A percentile compares a stretch with the other conserved stretches of the same genome.
phyloP scores from a whole-genome alignment of 2,797 vertebrate species.

The Pantherophis alleghaniensis region DNA sequence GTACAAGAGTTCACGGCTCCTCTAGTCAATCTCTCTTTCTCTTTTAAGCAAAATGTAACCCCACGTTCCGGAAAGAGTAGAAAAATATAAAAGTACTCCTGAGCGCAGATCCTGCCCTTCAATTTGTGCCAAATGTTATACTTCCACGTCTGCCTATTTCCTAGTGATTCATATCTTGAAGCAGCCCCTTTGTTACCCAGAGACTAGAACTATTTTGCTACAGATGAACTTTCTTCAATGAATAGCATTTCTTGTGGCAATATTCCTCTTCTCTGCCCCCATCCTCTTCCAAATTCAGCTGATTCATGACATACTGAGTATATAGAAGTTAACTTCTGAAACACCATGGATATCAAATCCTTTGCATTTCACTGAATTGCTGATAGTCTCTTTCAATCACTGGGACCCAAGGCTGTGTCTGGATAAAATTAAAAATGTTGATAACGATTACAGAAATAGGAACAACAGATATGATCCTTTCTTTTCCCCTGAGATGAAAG shows the following conservation, averaged over 20 bases:
- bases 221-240: neutral
- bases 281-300: neutral
- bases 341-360: slow-evolving; percentile 4
- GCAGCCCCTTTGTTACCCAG: neutral
- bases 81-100: neutral
- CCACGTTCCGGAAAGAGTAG: neutral
- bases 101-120: neutral
- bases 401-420: neutral
- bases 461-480: neutral
- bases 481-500: too few relatives aligned
- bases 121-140: neutral
- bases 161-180: neutral
- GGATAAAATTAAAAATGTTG: neutral
- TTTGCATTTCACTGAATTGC: neutral
- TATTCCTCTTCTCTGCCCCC: neutral
- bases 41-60: neutral
- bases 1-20: neutral
- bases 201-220: neutral
- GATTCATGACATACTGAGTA: neutral
- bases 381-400: slow-evolving; percentile 32
- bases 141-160: neutral
- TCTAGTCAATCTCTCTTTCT: neutral
- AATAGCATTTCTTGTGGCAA: neutral
- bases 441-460: slow-evolving; percentile 10
- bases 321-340: slow-evolving; percentile 8